Evolutionary conservation across 92 coral and sea anemone genomes (phyloP), one percentile per base, ranked within the genome.

Genomic region (Heliopora coerulea): DNA sequence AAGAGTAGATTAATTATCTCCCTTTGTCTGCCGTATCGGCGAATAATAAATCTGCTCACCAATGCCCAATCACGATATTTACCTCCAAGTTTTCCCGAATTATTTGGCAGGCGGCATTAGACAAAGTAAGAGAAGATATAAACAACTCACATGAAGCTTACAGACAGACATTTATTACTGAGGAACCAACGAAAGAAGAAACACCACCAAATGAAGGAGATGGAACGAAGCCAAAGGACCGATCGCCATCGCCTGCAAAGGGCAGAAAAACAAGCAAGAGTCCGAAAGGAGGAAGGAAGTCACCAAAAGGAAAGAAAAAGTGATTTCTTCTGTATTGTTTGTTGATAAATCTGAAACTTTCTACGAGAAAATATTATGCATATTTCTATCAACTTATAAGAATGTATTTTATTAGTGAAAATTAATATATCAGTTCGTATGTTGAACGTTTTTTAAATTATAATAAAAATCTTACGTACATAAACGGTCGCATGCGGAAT

Each of bases 231-330:
- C 92, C 85, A 56, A 85, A 88, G 35, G 91, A 89, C 48, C 86
- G 97, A 29, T 90, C 99, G 0, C 99, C 99, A 15, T 79, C 93
- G 34, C 88, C 97, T 30, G 82, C 90, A 26, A 88, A 89, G 25
- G 89, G 96, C 56, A 81, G 85, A 49, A 75, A 91, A 35, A 82
- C 84, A 57, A 90, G 96, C 44, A 88, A 90, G 7, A 85, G 97
- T 20, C 89, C 99, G 0, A 95, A 90, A 56, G 96, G 89, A 25
- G 99, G 95, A 1, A 66, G 99, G 33, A 90, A 90, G 59, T 61
- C 91, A 1, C 86, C 99, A 15, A 95, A 90, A 56, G 95, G 88
- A 30, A 91, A 89, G 81, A 91, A 91, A 76, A 91, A 91, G 49
- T 91, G 57, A 80, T 25, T 0, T 35, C 5, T 17, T 5, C 8